Evolutionary conservation across 2,888 invertebrate species (phyloP), one percentile per base, ranked within the genome.

Genomic region (Sipha maydis): DNA sequence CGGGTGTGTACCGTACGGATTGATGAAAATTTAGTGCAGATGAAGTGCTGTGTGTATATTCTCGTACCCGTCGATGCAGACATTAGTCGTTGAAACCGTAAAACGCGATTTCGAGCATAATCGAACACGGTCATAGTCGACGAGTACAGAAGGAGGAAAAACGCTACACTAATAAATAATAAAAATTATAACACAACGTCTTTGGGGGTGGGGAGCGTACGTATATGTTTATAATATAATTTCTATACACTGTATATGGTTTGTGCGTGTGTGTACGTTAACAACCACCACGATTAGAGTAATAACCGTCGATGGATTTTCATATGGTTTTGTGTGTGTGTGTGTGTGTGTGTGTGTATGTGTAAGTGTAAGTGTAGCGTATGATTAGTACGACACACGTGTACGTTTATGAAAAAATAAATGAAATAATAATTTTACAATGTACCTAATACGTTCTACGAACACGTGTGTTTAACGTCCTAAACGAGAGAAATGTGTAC

Each of bases 91-190:
- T 14, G 48, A 48, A 14, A 73, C 34, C 56, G 73, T 83, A 75
- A 75, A 75, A 83, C 54, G 75, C 73, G 83, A 83, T 83, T 75
- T 75, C 73, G 54, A 71, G 73, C 83, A n/a, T 75, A 83, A 83
- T 75, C 83, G 48, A 73, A 54, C 54, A 73, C 83, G 41, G 48
- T 9, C 48, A 11, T 48, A 7, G 48, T 48, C 48, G 34, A 34
- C 38, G 38, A 38, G 76, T 48, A 9, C 48, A 11, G 48, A 48
- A 1, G 9, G 9, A 9, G 1, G 3, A 28, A 71, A 71, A 73
- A 73, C 73, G 8, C n/a, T 21, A 61, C 61, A 61, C 61, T 25
- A 0, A 61, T 21, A 21, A 61, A 61, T 61, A 21, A 61, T 61
- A 54, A 17, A 14, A 61, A 61, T n/a, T 54, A 54, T 25, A 61